Percentiles rank a stretch among this genome's conserved stretches.
These are phyloP conservation scores for Eucidaris tribuloides DNA, from an alignment of 35 echinoderm and acorn worm species.

Conservation along the genomic window DNA sequence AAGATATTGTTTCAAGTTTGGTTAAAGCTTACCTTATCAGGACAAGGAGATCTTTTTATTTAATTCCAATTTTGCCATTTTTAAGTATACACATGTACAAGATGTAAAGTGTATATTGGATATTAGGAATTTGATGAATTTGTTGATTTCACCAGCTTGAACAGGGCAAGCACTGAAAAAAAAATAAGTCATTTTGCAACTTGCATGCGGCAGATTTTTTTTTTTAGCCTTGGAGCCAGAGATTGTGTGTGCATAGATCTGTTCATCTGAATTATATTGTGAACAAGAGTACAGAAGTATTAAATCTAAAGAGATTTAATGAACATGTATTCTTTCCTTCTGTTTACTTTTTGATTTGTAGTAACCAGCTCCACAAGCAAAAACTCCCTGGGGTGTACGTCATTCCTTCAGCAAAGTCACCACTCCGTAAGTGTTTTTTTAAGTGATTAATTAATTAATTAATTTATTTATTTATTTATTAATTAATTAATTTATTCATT, in stretches of 20 bases:
- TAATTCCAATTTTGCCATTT: too few relatives aligned
- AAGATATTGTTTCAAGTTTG: too few relatives aligned
- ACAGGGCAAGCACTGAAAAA: too few relatives aligned
- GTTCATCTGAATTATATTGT: neutral
- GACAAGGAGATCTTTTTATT: too few relatives aligned
- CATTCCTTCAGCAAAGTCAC: conserved; percentile 85
- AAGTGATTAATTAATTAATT: too few relatives aligned
- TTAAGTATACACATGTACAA: too few relatives aligned
- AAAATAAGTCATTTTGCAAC: too few relatives aligned
- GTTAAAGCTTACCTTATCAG: too few relatives aligned
- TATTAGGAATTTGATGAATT: too few relatives aligned
- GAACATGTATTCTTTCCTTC: neutral
- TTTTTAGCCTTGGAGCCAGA: neutral
- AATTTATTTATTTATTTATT: neutral
- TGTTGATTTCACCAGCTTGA: too few relatives aligned
- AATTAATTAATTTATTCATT: too few relatives aligned
- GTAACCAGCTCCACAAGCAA: conserved; percentile 91
- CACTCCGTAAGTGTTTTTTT: conserved; percentile 96
- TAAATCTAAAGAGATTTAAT: neutral
- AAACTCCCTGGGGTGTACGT: conserved; percentile 94
- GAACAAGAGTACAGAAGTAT: neutral
- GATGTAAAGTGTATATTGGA: too few relatives aligned
- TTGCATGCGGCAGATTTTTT: neutral
- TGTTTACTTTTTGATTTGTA: neutral
- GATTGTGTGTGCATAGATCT: neutral